Evolutionary conservation across 2,797 vertebrate species (phyloP), one percentile per base, ranked within the genome.

Genomic region (Tapirus indicus): DNA sequence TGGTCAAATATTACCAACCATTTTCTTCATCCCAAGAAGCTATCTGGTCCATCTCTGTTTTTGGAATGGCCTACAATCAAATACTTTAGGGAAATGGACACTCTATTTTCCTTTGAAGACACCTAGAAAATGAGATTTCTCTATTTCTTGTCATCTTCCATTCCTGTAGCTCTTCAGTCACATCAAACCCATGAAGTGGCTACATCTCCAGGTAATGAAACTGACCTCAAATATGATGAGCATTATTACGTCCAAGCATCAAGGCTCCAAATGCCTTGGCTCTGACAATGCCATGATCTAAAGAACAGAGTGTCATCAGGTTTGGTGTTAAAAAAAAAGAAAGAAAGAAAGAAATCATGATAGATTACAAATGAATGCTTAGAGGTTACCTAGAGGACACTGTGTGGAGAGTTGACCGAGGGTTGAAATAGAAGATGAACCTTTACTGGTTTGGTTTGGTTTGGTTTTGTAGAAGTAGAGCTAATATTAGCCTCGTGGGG

Each of bases 391-490:
- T 68, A 41, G 71, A 93, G 83, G 44, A 60, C n/a, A 13, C 35
- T 49, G 21, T 79, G 72, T 64, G 41, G 56, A 88, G 14, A 66
- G 27, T 62, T 86, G 49, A 38, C 52, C 10, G 29, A 20, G 14
- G 12, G 27, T 49, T 78, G 25, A 68, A 82, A 75, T 38, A 90
- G n/a, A 44, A 52, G 44, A 77, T 44, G 49, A 38, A 38, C 32
- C 32, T 77, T 85, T n/a, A 77, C 58, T 75, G 25, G 49, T 75
- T 86, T 75, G 21, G 25, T 79, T 85, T 91, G 68, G 29, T 68
- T 78, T 91, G 68, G 29, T 68, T 78, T 92, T 96, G 44, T 16
- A 14, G 87, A 95, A 89, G 49, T 88, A 93, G 91, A 93, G 10
- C 29, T 96, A 82, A 77, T 2, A 0, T 88, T 79, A 92, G 20